These are phyloP conservation scores for Volucella inflata DNA, from an alignment of 2,888 invertebrate species.

Conservation along the genomic window DNA sequence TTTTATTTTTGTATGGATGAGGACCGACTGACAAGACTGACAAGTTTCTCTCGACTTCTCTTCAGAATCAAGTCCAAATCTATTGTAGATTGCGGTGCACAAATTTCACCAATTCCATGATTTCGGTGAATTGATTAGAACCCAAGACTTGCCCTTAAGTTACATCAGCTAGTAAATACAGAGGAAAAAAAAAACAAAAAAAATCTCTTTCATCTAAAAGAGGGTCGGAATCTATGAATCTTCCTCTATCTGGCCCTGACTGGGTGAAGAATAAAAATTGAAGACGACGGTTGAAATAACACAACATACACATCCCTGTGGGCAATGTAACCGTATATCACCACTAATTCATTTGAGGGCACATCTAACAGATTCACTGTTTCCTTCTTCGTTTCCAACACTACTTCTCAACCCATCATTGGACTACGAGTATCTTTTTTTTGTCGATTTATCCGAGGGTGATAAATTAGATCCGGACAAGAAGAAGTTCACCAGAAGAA, in stretches of 20 bases:
- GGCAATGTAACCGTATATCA: slow-evolving; percentile 66
- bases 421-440: neutral
- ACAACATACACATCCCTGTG: slow-evolving; percentile 45
- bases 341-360: slow-evolving; percentile 68
- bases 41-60: too few relatives aligned
- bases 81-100: too few relatives aligned
- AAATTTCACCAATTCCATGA: too few relatives aligned
- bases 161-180: too few relatives aligned
- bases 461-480: slow-evolving; percentile 66
- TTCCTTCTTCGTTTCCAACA: slow-evolving; percentile 15
- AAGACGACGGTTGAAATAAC: slow-evolving; percentile 30
- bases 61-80: too few relatives aligned
- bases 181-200: neutral
- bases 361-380: slow-evolving; percentile 60
- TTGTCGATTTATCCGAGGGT: slow-evolving; percentile 55
- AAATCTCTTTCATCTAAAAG: slow-evolving; percentile 19
- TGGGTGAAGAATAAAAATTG: slow-evolving; percentile 34
- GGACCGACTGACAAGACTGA: too few relatives aligned
- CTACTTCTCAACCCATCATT: neutral
- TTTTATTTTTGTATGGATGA: too few relatives aligned
- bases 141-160: too few relatives aligned
- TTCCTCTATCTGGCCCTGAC: neutral
- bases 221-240: neutral
- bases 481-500: slow-evolving; percentile 50
- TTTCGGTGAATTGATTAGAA: too few relatives aligned